A percentile compares a stretch with the other conserved stretches of the same genome.
These are phyloP conservation scores for Burhinus bistriatus DNA, from an alignment of 2,113 vertebrate species.

Conservation along the genomic window DNA sequence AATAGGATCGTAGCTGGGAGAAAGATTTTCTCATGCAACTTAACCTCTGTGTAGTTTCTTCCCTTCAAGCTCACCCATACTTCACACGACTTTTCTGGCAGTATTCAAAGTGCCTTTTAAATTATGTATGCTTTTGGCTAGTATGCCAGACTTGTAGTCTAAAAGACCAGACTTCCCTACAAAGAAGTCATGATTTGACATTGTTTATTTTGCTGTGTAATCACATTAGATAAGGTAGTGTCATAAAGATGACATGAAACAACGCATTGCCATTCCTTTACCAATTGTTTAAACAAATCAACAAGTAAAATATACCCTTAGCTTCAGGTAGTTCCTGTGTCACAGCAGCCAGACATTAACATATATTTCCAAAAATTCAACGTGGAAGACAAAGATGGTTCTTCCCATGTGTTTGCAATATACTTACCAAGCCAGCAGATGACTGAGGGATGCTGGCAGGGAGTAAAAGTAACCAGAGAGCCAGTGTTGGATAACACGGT, in stretches of 20 bases:
- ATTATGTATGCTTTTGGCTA: conserved; percentile 52
- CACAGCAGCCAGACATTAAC: neutral
- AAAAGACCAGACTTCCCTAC: neutral
- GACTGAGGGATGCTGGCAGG: neutral
- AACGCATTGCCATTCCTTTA: neutral
- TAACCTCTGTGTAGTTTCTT: neutral
- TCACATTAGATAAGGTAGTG: neutral
- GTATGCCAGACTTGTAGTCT: conserved; percentile 8
- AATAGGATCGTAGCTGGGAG: neutral
- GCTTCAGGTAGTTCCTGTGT: neutral
- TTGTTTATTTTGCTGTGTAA: conserved; percentile 26
- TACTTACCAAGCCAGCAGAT: neutral
- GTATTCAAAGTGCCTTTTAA: conserved; percentile 28
- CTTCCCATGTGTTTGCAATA: neutral
- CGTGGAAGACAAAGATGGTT: neutral
- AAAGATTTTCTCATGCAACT: neutral
- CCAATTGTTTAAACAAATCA: neutral
- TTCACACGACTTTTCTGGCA: conserved; percentile 28
- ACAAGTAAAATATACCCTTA: neutral
- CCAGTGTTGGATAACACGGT: neutral
- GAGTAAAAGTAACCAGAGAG: neutral
- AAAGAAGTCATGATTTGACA: conserved; percentile 18
- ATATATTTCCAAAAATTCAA: neutral
- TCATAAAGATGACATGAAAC: neutral
- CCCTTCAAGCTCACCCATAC: neutral